These are phyloP conservation scores for Paraplagusia blochii DNA, from an alignment of 2,113 vertebrate genomes.

Conservation along the genomic window DNA sequence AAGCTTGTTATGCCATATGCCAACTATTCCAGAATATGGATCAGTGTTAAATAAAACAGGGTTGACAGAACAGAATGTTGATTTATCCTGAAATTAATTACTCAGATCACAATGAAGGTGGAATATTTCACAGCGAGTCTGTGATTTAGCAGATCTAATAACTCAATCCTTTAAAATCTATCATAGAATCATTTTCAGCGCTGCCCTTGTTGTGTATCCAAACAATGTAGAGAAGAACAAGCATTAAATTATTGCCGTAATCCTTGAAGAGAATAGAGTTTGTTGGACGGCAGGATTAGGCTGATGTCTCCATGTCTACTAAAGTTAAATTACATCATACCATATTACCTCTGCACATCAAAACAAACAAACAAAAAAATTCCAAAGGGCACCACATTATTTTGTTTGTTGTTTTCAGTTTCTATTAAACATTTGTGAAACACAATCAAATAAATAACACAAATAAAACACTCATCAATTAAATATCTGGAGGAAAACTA, in stretches of 20 bases:
- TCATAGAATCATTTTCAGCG: too few relatives aligned
- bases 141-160: too few relatives aligned
- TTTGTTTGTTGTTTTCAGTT: background rate
- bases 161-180: too few relatives aligned
- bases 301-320: slow-evolving; percentile 20
- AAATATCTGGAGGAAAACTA: slow-evolving; percentile 22
- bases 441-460: slow-evolving; percentile 48
- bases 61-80: too few relatives aligned
- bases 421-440: background rate
- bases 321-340: slow-evolving; percentile 30
- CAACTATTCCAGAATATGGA: too few relatives aligned
- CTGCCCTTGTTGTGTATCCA: background rate
- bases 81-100: too few relatives aligned
- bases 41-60: too few relatives aligned
- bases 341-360: slow-evolving; percentile 15
- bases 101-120: too few relatives aligned
- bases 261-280: slow-evolving; percentile 8
- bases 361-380: background rate
- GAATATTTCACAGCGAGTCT: too few relatives aligned
- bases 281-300: background rate
- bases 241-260: slow-evolving; percentile 6
- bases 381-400: background rate
- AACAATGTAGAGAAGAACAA: slow-evolving; percentile 6
- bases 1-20: too few relatives aligned
- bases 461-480: slow-evolving; percentile 21